Evolutionary conservation across 2,888 invertebrate species (phyloP).

Genomic region (Sarcophaga rosellei): DNA sequence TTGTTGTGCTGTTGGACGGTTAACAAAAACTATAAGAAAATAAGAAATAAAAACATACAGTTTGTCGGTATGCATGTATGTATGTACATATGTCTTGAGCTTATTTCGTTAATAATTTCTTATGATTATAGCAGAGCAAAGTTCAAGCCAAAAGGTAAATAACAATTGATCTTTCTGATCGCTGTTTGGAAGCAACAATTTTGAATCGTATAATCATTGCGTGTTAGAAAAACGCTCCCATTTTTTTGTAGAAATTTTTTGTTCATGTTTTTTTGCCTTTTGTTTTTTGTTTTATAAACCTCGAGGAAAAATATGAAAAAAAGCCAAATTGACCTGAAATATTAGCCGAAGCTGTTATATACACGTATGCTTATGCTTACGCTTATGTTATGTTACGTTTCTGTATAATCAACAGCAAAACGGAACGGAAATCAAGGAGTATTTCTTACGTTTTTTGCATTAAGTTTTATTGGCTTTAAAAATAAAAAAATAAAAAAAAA

Average conservation of each 20-base stretch:
- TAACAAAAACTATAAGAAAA: not conserved
- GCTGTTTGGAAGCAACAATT: conserved; percentile 58
- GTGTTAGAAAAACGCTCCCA: conserved; percentile 57
- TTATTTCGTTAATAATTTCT: conserved; percentile 48
- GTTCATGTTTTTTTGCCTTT: too few relatives aligned
- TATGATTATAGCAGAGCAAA: conserved; percentile 59
- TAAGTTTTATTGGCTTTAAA: too few relatives aligned
- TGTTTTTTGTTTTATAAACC: conserved; percentile 2
- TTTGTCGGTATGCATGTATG: not conserved
- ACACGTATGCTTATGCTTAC: conserved; percentile 9
- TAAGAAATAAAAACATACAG: not conserved
- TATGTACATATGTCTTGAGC: conserved; percentile 23
- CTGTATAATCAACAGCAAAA: conserved; percentile 8
- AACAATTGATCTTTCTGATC: conserved; percentile 67
- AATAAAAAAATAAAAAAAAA: too few relatives aligned
- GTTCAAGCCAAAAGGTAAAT: conserved; percentile 67
- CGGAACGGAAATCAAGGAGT: too few relatives aligned
- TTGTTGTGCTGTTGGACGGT: not conserved
- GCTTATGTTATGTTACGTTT: conserved; percentile 8
- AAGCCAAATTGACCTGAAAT: conserved; percentile 11
- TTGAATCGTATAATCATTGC: conserved; percentile 58
- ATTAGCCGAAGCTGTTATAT: conserved; percentile 53
- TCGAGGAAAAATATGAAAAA: conserved; percentile 37
- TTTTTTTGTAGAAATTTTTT: not conserved
- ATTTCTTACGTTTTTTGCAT: too few relatives aligned